These are phyloP conservation scores for Opisthograptis luteolata DNA, from an alignment of 2,888 invertebrate species.

Conservation along the genomic window DNA sequence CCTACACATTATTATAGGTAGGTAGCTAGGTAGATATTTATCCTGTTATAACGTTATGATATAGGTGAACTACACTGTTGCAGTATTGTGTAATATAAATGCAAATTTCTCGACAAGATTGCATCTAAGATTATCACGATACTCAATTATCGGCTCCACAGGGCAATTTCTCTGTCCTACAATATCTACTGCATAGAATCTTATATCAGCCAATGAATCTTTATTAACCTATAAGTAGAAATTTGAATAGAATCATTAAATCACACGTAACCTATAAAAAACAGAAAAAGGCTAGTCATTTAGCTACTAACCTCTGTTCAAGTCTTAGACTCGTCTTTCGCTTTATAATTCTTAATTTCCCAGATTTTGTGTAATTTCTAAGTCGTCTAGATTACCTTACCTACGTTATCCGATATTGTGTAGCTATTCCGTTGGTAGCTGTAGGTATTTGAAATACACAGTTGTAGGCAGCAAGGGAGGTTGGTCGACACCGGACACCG, in stretches of 20 bases:
- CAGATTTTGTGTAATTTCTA: slow-evolving; percentile 37
- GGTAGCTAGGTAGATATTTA: too few species aligned
- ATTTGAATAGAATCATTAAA: too few species aligned
- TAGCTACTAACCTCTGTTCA: too few species aligned
- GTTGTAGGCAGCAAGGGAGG: slow-evolving; percentile 55
- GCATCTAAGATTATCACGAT: slow-evolving; percentile 33
- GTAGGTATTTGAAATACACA: slow-evolving; percentile 47
- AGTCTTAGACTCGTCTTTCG: background rate
- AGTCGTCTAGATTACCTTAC: slow-evolving; percentile 39
- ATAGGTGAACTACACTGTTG: slow-evolving; percentile 35
- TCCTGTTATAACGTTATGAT: slow-evolving; percentile 13
- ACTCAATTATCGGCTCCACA: slow-evolving; percentile 27
- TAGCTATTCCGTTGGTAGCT: slow-evolving; percentile 40
- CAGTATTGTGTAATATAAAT: slow-evolving; percentile 70
- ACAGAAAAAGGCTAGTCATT: too few species aligned
- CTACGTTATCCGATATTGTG: slow-evolving; percentile 50
- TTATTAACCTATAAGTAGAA: too few species aligned
- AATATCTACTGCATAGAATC: background rate
- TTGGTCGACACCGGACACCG: slow-evolving; percentile 67
- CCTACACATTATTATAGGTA: too few species aligned
- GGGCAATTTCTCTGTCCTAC: slow-evolving; percentile 15
- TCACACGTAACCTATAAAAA: too few species aligned
- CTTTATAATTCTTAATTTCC: slow-evolving; percentile 20
- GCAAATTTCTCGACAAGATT: slow-evolving; percentile 64
- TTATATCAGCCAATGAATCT: too few species aligned